These are phyloP conservation scores for Vulpes ferrilata DNA, from an alignment of 2,113 vertebrate species.

Conservation along the genomic window DNA sequence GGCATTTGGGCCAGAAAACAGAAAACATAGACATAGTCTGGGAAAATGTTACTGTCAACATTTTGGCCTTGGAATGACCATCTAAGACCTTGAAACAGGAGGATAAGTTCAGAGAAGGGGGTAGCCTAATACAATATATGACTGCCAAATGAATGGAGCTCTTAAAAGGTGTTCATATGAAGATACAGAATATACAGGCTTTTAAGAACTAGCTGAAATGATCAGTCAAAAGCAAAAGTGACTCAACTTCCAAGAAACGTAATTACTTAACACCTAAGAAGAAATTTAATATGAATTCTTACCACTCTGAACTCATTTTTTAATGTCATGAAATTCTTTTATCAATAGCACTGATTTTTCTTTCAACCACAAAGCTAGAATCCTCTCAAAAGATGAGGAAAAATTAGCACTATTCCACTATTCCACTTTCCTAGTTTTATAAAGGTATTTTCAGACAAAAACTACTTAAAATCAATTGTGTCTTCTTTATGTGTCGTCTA, in stretches of 20 bases:
- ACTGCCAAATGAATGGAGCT: not conserved
- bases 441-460: slow-evolving; percentile 31
- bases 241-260: slow-evolving; percentile 85
- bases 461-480: not conserved
- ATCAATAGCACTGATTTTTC: not conserved
- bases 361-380: not conserved
- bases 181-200: slow-evolving; percentile 86
- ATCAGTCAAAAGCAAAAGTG: slow-evolving; percentile 84
- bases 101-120: not conserved
- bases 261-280: slow-evolving; percentile 82
- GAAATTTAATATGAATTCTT: not conserved
- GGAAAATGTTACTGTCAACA: not conserved
- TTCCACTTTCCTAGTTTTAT: not conserved
- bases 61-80: not conserved
- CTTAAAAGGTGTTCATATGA: slow-evolving; percentile 87
- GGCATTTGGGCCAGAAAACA: not conserved
- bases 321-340: not conserved
- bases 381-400: not conserved
- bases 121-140: not conserved
- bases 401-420: not conserved
- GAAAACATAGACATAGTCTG: not conserved
- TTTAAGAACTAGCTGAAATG: slow-evolving; percentile 90
- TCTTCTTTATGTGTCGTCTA: not conserved
- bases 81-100: not conserved
- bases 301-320: not conserved